Evolutionary conservation across 2,113 vertebrate genomes (phyloP), one percentile per base, ranked within the genome.

Genomic region (Symphodus melops): DNA sequence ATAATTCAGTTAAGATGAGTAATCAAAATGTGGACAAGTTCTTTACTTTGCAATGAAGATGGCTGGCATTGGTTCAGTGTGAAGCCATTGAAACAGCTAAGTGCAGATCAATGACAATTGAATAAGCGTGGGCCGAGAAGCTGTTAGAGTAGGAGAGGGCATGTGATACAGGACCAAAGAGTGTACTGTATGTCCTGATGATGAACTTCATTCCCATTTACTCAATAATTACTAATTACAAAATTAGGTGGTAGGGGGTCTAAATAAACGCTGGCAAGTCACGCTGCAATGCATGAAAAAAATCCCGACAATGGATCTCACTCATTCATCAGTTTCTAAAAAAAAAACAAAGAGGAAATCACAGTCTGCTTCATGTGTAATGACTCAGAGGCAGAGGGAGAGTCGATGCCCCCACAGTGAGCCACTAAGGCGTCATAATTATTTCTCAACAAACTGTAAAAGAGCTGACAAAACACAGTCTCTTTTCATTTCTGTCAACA

Each of bases 71-170:
- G 58, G 56, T 73, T 72, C 5, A 68, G 71, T 37, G n/a, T 58
- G 42, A 60, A 53, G 75, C 41, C 65, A 46, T 39, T 59, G 66
- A 66, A 62, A 75, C 46, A 75, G 73, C 69, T 82, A 68, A 87
- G 68, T 51, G 68, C 59, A 73, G 79, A 88, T 91, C 83, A 77
- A 90, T 89, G 66, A 78, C 46, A 88, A 87, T 76, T 79, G 55
- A 75, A 86, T 86, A 58, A 90, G 65, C 0, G 21, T 20, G 37
- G 56, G 53, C 11, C 41, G 42, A 72, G 37, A 53, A 12, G 8
- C 59, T 1, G 8, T 58, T 42, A 52, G 52, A 87, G 54, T 53
- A 62, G 42, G 12, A 79, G 60, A 42, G 70, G 53, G 63, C 71
- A 82, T 75, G 61, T 49, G 46, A 36, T 51, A 66, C 55, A 53